Percentiles rank a stretch among this genome's conserved stretches.
Conservation (phyloP, 2,888 invertebrate species). For the Eutolmus rufibarbis region DNA sequence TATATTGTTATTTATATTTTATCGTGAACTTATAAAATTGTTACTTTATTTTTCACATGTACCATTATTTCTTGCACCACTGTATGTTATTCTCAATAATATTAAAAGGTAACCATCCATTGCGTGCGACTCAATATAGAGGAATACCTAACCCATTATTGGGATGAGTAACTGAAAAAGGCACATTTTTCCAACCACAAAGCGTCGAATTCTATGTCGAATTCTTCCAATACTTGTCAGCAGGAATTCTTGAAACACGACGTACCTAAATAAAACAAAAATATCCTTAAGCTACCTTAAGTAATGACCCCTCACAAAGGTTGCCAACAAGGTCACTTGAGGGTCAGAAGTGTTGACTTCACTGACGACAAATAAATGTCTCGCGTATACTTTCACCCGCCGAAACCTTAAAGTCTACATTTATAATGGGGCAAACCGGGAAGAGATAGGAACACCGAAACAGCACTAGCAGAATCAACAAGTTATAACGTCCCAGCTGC, state of each 20-base stretch:
- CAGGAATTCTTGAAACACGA: neutral
- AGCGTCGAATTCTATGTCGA: no score
- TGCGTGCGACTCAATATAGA: no score
- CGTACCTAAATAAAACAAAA: constrained; percentile 6
- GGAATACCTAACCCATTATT: no score
- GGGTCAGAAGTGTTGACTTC: neutral
- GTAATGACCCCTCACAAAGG: neutral
- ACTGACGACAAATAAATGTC: neutral
- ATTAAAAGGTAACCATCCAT: no score
- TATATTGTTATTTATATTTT: no score
- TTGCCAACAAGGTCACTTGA: constrained; percentile 34
- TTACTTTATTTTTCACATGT: no score
- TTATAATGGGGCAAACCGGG: neutral
- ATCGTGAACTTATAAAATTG: no score
- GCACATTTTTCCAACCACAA: no score
- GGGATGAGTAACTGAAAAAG: no score
- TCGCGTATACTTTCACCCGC: neutral
- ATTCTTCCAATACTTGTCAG: no score
- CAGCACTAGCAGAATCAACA: neutral
- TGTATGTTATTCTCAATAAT: no score
- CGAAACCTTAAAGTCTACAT: neutral
- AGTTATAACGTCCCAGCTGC: constrained; percentile 14
- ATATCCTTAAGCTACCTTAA: neutral
- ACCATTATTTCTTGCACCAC: no score
- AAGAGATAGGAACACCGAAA: neutral